Conservation (phyloP, 2,797 vertebrate species). For the Galagoides demidoff region DNA sequence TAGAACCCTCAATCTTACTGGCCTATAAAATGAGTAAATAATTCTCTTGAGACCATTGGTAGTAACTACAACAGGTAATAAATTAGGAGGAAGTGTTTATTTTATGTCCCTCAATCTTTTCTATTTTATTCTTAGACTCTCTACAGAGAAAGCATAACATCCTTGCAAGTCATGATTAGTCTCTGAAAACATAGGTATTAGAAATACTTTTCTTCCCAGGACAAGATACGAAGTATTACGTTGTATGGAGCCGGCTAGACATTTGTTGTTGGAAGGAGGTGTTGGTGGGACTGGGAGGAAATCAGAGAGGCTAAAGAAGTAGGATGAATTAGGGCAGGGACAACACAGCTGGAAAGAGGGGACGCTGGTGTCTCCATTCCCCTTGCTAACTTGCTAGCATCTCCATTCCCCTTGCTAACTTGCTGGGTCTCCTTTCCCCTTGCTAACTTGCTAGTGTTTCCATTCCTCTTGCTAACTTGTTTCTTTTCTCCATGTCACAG, state of each 20-base stretch:
- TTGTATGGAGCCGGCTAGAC: not conserved
- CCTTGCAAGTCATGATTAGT: not conserved
- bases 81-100: not conserved
- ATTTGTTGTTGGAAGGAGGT: not conserved
- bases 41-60: not conserved
- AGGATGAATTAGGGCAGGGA: not conserved
- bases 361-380: not conserved
- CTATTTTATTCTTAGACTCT: not conserved
- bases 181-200: not conserved
- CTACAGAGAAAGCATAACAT: not conserved
- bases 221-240: not conserved
- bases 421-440: too few species aligned
- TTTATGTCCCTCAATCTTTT: not conserved
- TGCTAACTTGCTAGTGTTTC: not conserved
- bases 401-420: not conserved
- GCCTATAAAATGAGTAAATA: not conserved
- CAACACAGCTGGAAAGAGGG: not conserved
- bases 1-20: not conserved
- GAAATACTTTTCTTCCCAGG: slow-evolving; percentile 6
- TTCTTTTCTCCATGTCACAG: not conserved
- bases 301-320: not conserved
- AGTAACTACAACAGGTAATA: not conserved
- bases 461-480: not conserved
- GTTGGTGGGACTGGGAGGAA: not conserved
- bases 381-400: not conserved